These are phyloP conservation scores for Procambarus clarkii DNA, from an alignment of 1,140 invertebrate genomes.

Conservation along the genomic window DNA sequence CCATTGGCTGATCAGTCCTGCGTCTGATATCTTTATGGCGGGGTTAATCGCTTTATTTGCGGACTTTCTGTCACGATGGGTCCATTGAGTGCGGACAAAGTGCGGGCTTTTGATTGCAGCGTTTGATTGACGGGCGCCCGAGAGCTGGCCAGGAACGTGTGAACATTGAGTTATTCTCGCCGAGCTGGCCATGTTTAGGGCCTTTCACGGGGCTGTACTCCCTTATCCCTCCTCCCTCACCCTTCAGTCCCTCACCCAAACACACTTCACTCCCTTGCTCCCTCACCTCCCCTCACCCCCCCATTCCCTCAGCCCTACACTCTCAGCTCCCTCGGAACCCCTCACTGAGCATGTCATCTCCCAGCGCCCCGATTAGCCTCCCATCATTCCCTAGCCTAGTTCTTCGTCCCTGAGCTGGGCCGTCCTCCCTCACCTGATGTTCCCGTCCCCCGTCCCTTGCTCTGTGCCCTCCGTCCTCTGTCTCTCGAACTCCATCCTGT, in stretches of 20 bases:
- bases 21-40: conserved; percentile 55
- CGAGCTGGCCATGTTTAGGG: conserved; percentile 16
- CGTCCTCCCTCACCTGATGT: neutral
- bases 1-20: conserved; percentile 40
- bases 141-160: conserved; percentile 51
- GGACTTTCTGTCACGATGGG: conserved; percentile 59
- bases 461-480: neutral
- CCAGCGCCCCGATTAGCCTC: too few species aligned
- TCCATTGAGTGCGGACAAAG: conserved; percentile 55
- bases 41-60: conserved; percentile 64
- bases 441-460: neutral
- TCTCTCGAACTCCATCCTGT: too few species aligned
- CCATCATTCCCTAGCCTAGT: neutral
- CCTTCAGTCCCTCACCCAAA: neutral
- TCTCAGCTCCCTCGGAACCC: neutral
- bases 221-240: neutral
- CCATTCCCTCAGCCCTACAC: neutral
- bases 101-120: conserved; percentile 57
- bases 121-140: conserved; percentile 52
- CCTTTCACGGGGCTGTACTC: too few species aligned
- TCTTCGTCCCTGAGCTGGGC: too few species aligned
- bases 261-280: too few species aligned
- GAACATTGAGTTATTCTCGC: conserved; percentile 59
- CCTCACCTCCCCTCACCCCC: neutral
- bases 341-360: neutral